Base-by-base conservation (phyloP, 23 tunicate genomes). In the Ascidia mentula region DNA sequence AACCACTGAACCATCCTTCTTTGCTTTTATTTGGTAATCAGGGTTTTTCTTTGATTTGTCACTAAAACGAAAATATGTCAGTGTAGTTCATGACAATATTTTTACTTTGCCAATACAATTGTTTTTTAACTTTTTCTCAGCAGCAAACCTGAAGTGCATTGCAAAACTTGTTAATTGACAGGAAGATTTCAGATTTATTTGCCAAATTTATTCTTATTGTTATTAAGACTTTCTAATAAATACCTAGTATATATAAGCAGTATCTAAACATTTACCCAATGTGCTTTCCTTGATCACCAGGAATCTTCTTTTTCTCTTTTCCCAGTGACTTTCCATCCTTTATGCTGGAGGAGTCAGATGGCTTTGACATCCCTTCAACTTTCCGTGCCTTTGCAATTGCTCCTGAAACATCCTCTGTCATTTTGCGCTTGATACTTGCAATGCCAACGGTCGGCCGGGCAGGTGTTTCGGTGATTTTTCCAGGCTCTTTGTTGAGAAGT, bases 381-480 rank as follows among this genome's bases (percentile, higher is more conserved):
- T 81, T 87, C 15, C 91, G 82, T 0, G 76, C 72, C 61, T 81
- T 76, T 31, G 18, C 32, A 18, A 26, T 69, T 22, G 73, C 72
- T 1, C 74, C 8, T 8, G 80, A 38, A 35, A 18, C 6, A 45
- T 88, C 84, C 6, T 82, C 91, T 5, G 40, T 40, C 13, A 72
- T 60, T 75, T 87, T 87, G 22, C 91, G 53, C 76, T 87, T 87
- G 34, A 75, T 37, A 8, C 75, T 53, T 59, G 79, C 84, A 33
- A 32, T 32, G 60, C 72, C 61, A 3, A 30, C 34, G 8, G 72
- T 18, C 8, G 38, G 32, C 69, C 74, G 24, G 18, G 79, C 15
- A 9, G 79, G 69, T 0, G 34, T 8, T 9, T 46, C 32, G 12
- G 81, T 31, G 60, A 45, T 22, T 37, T 69, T n/a, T 71, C 45